phyloP scores from a whole-genome alignment of 2,113 vertebrate genomes.

The Pachypanchax playfairii region DNA sequence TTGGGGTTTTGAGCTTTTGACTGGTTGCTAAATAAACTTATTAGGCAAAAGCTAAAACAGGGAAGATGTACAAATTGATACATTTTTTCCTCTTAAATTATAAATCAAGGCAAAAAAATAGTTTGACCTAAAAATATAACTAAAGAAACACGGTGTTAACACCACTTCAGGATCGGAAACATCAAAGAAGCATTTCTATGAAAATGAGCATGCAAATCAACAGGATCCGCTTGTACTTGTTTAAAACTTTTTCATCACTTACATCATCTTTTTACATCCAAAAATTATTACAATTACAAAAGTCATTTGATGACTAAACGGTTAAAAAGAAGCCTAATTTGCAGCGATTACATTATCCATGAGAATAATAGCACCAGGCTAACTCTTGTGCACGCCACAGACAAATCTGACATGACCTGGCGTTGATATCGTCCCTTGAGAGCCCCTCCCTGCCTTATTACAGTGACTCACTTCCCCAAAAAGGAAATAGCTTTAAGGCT shows the following conservation, averaged over 20 bases:
- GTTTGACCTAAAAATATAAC: too few relatives aligned
- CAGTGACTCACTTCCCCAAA: constrained; percentile 76
- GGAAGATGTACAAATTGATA: too few relatives aligned
- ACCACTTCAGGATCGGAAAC: neutral
- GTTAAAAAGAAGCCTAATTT: constrained; percentile 10
- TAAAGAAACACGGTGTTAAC: neutral
- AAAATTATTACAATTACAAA: constrained; percentile 8
- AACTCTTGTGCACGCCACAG: constrained; percentile 32
- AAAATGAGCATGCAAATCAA: constrained; percentile 29
- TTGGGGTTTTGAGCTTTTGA: neutral
- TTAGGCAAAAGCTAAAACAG: too few relatives aligned
- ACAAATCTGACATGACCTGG: constrained; percentile 57
- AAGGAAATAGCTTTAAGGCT: constrained; percentile 73
- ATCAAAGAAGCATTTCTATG: neutral
- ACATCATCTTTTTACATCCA: too few relatives aligned
- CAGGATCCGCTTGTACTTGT: neutral
- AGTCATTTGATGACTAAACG: neutral
- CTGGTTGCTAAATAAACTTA: neutral
- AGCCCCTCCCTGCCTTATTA: constrained; percentile 70
- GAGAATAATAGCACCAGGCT: constrained; percentile 30
- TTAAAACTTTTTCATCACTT: constrained; percentile 6
- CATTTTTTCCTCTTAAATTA: too few relatives aligned
- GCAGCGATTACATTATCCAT: constrained; percentile 3
- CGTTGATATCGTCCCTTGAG: constrained; percentile 62
- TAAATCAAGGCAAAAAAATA: neutral